Evolutionary conservation across 2,113 vertebrate genomes (phyloP), one percentile per base, ranked within the genome.

Genomic region (Tragulus kanchil): DNA sequence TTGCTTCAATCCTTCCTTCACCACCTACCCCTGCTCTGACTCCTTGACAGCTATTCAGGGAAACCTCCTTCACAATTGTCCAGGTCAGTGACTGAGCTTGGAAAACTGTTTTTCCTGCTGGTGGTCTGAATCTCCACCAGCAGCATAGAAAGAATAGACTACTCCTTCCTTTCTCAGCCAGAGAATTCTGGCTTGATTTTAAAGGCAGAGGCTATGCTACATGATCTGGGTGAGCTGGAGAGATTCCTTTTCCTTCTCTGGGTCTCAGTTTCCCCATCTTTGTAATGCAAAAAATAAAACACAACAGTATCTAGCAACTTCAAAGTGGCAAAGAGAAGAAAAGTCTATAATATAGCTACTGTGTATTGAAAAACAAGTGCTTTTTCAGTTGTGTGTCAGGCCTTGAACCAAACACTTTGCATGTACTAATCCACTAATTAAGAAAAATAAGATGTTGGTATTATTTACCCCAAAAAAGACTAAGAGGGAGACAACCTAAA

Each of bases 381-480:
- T 48, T 91, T 91, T 56, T 19, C 56, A 86, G 31, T 56, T 36
- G 26, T 31, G 8, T 85, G 52, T 42, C 56, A 17, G 48, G 23
- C 1, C 28, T 28, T 9, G 14, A 61, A 16, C 42, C 45, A 78
- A 78, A 28, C 6, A 31, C 36, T 61, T 54, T 13, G 14, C n/a
- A 9, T 2, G 3, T 23, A 12, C 14, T 36, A 13, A 64, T 36
- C 65, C 23, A 45, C 17, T 85, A 21, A 65, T 87, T 58, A 65
- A 93, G 77, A 59, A n/a, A 81, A 85, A 84, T 28, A 62, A 83
- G 58, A 11, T 82, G 25, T n/a, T 73, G 36, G 17, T 42, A 6
- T 94, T 91, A n/a, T 58, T 93, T 92, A 81, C 42, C 42, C 79
- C 59, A n/a, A n/a, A 90, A 67, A 58, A 82, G 26, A 14, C 14